Base-by-base conservation (phyloP, 2,113 vertebrate species). In the Eptatretus burgeri region DNA sequence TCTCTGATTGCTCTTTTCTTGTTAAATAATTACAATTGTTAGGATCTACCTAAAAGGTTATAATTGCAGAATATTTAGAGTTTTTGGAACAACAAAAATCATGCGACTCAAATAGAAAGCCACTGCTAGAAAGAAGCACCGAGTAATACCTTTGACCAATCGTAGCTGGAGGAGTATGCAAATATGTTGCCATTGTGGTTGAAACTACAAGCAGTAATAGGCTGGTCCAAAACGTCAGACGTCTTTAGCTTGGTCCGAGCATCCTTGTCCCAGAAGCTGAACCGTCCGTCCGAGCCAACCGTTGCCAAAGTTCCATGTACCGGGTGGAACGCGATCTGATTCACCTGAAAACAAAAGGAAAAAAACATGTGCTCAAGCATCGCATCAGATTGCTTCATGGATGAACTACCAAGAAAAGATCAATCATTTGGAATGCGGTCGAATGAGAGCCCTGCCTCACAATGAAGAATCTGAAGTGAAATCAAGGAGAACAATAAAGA, bases 181-280 rank as follows among this genome's bases (percentile, higher is more conserved):
- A 96, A 98, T 68, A 98, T 98, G 72, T 96, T 98, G 62, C 91
- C 91, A 1, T 93, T 98, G 71, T 83, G 75, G 67, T 98, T 98
- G 74, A 98, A 95, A 70, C 81, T 85, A 73, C 89, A 94, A 1
- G 91, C 88, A 1, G 89, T 83, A 62, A 96, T 95, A 0, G 89
- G 83, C 73, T 96, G 89, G 70, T 98, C 91, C 2, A 98, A 73
- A 67, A 94, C 89, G 64, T 98, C 91, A 0, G 89, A 98, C 1
- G 91, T 98, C 78, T 98, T 98, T 64, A 98, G 81, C 68, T 98
- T 98, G 2, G 91, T 98, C 62, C 89, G 79, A 14, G 91, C 91
- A 20, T 98, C 91, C 78, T 98, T 98, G 77, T 98, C 91, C 91
- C 91, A 98, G 73, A 98, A 98, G 73, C 89, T 98, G 78, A 98